Conservation (phyloP, 1,140 invertebrate genomes). For the Cotesia glomerata region DNA sequence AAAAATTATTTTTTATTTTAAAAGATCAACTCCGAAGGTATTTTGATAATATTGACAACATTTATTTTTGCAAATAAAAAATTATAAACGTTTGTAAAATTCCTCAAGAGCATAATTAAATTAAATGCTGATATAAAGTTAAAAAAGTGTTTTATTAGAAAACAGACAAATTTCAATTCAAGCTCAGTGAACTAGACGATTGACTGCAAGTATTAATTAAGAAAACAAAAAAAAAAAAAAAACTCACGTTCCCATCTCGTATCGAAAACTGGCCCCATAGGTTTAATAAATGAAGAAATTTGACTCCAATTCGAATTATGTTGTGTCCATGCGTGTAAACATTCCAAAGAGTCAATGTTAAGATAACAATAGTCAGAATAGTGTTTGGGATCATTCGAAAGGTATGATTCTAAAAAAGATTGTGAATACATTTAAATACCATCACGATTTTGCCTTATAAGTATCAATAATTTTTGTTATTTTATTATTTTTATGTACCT, state of each 20-base stretch:
- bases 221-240: background rate
- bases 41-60: too few species aligned
- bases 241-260: constrained; percentile 41
- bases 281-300: background rate
- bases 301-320: background rate
- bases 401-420: background rate
- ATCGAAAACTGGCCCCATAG: constrained; percentile 24
- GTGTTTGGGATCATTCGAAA: background rate
- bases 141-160: too few species aligned
- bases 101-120: too few species aligned
- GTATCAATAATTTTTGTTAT: too few species aligned
- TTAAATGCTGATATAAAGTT: too few species aligned
- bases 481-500: background rate
- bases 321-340: constrained; percentile 1
- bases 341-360: background rate
- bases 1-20: too few species aligned
- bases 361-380: background rate
- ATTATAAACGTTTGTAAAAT: too few species aligned
- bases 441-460: background rate
- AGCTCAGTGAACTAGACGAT: too few species aligned
- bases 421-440: background rate
- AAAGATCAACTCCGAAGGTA: too few species aligned
- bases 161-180: too few species aligned
- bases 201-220: too few species aligned
- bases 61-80: too few species aligned